These are phyloP conservation scores for Leistus spinibarbis DNA, from an alignment of 2,888 invertebrate species.

Conservation along the genomic window DNA sequence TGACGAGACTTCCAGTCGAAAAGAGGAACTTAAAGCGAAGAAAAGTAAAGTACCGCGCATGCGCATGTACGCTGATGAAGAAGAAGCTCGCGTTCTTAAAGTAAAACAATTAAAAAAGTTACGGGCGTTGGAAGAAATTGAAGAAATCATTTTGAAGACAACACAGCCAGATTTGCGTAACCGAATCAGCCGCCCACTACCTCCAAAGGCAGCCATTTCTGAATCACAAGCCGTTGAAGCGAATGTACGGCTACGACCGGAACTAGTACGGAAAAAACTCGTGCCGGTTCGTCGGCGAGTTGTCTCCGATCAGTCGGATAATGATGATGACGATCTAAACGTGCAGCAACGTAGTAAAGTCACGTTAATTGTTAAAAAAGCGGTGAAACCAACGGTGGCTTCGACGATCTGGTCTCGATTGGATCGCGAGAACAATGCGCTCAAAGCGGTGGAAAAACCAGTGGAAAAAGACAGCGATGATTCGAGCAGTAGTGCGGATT, in stretches of 20 bases:
- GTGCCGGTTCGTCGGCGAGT: neutral
- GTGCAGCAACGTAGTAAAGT: constrained; percentile 54
- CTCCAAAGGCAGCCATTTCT: neutral
- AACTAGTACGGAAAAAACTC: constrained; percentile 5
- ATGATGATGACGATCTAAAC: constrained; percentile 39
- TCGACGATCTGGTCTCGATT: constrained; percentile 54
- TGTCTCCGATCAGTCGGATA: constrained; percentile 5
- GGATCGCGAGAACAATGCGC: constrained; percentile 31
- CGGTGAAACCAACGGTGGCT: constrained; percentile 49
- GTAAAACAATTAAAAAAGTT: constrained; percentile 52
- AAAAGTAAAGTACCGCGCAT: constrained; percentile 73
- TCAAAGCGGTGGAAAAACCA: constrained; percentile 43
- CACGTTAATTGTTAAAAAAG: constrained; percentile 54
- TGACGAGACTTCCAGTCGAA: constrained; percentile 54
- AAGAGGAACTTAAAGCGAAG: constrained; percentile 56
- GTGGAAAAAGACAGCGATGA: constrained; percentile 43
- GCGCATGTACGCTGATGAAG: constrained; percentile 90
- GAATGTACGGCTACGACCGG: neutral
- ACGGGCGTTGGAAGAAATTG: constrained; percentile 51
- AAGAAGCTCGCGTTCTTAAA: constrained; percentile 67
- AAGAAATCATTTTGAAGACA: constrained; percentile 44
- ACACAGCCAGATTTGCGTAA: neutral
- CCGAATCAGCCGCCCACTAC: neutral
- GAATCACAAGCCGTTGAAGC: neutral
- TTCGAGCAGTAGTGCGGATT: constrained; percentile 41